Evolutionary conservation across 2,797 vertebrate species (phyloP).

Genomic region (Masticophis lateralis): DNA sequence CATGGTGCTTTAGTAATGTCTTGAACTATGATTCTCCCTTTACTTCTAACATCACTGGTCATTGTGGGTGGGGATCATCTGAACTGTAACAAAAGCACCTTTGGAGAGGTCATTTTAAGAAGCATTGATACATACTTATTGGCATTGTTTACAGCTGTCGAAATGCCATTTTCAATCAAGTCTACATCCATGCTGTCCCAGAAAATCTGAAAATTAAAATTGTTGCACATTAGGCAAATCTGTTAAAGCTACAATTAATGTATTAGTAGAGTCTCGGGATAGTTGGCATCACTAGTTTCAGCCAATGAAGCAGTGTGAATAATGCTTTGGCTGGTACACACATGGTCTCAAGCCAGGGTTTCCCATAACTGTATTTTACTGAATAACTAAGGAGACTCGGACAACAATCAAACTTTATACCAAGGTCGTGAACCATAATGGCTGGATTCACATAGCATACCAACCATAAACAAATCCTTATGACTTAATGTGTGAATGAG

Average conservation of each 20-base stretch:
- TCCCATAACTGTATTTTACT: neutral
- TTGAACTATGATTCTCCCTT: neutral
- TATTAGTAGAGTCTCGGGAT: no score
- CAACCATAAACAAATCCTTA: neutral
- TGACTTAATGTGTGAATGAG: neutral
- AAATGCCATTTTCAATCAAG: constrained; percentile 59
- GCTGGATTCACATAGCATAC: neutral
- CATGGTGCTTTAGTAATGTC: neutral
- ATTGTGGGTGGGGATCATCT: neutral
- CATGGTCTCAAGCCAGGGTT: neutral
- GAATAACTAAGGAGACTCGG: neutral
- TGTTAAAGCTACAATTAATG: neutral
- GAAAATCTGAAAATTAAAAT: constrained; percentile 55
- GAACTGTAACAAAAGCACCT: neutral
- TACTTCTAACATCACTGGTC: neutral
- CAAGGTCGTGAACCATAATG: neutral
- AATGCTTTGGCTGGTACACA: neutral
- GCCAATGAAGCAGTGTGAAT: neutral
- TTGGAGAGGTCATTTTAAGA: neutral
- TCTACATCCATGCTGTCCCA: constrained; percentile 57
- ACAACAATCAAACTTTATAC: neutral
- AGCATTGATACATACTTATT: constrained; percentile 64
- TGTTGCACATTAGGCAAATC: neutral
- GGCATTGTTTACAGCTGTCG: constrained; percentile 41
- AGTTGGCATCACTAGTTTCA: neutral